Evolutionary conservation across 2,888 invertebrate species (phyloP), one percentile per base, ranked within the genome.

Genomic region (Hoplodrina ambigua): DNA sequence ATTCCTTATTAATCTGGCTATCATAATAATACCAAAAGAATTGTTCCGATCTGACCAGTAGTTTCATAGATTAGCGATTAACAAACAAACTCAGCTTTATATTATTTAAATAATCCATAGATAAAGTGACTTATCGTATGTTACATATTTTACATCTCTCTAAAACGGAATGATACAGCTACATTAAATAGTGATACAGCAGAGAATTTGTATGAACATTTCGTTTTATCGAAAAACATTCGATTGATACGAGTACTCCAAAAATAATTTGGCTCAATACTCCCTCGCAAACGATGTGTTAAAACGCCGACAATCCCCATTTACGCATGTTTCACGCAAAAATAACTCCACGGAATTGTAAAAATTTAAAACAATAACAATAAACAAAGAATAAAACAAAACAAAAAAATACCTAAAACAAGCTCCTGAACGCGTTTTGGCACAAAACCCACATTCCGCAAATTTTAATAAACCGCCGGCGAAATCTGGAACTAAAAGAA

Each of bases 341-440:
- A 44, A 75, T 66, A 57, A 64, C 69, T 66, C 30, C 10, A 30
- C 54, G 54, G 46, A 52, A 83, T 78, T 78, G 71, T 74, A 72
- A 75, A 81, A 81, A 77, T 56, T 72, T 69, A 59, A 84, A 80
- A 82, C 68, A 73, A 77, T 71, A 81, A 76, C 71, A 72, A 69
- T 74, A 78, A 76, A 84, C 73, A 80, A 71, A 71, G 53, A 61
- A 71, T 69, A 60, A 69, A 70, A 77, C 58, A 74, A 58, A 55
- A 63, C 63, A 67, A 44, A 65, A 70, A 66, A 78, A 78, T 75
- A 69, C 20, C 50, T 44, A 62, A 78, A 77, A 77, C 55, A 73
- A 59, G 69, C 62, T 81, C 49, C 68, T 49, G 67, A 70, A 68
- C 69, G 61, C 60, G 75, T 70, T 85, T 85, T 85, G 80, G 80